A percentile compares a stretch with the other conserved stretches of the same genome.
These are phyloP conservation scores for Stenichneumon culpator DNA, from an alignment of 2,888 invertebrate species.

Conservation along the genomic window DNA sequence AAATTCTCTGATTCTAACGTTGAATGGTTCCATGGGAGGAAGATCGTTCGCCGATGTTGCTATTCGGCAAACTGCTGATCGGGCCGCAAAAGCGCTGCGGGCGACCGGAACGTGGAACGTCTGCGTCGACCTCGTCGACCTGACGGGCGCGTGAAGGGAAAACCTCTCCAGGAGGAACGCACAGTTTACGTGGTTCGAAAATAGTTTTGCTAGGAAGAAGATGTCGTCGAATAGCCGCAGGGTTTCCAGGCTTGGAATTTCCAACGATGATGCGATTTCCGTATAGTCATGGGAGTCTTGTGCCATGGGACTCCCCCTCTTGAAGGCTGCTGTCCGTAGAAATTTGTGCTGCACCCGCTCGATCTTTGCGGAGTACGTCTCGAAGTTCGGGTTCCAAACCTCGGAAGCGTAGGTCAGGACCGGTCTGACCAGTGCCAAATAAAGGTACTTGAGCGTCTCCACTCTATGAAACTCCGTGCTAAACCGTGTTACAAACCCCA, in stretches of 20 bases:
- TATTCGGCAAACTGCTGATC: not conserved
- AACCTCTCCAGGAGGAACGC: not conserved
- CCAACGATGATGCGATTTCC: not conserved
- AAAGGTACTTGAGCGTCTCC: not conserved
- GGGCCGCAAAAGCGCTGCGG: not conserved
- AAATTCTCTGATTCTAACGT: no score
- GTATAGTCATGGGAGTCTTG: not conserved
- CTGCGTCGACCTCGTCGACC: not conserved
- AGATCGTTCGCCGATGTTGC: no score
- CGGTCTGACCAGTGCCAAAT: not conserved
- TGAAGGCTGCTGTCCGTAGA: not conserved
- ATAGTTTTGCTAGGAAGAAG: not conserved
- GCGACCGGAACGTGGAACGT: not conserved
- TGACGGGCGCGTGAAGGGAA: not conserved
- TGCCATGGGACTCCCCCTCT: not conserved
- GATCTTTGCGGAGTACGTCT: not conserved
- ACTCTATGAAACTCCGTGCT: not conserved
- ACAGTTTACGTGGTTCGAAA: not conserved
- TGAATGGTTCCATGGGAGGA: no score
- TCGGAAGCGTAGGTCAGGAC: not conserved
- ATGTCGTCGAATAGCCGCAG: not conserved
- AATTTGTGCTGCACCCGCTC: not conserved
- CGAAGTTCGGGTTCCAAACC: not conserved
- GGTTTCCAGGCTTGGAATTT: not conserved
- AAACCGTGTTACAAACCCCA: not conserved